phyloP scores from a whole-genome alignment of 2,113 vertebrate species.

The Dipodomys spectabilis region DNA sequence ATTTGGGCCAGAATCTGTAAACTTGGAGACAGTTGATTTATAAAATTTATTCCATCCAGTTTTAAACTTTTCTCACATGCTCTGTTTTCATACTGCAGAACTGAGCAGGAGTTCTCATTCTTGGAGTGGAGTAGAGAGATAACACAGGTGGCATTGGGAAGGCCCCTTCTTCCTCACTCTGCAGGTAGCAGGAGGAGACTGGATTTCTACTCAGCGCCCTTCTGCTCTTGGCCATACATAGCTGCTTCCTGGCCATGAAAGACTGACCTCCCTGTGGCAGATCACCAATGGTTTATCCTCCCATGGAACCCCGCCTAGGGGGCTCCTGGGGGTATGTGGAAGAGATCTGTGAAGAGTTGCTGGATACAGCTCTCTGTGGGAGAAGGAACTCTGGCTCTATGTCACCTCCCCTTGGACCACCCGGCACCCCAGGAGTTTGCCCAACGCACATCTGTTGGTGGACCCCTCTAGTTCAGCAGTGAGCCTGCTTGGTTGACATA shows the following conservation, averaged over 20 bases:
- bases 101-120: not conserved
- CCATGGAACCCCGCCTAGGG: not conserved
- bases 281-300: not conserved
- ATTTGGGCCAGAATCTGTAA: not conserved
- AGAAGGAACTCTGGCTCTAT: not conserved
- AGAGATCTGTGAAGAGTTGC: not conserved
- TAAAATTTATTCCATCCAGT: not conserved
- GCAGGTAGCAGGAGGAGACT: not conserved
- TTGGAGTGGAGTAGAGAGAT: not conserved
- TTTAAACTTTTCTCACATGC: not conserved
- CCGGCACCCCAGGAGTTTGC: not conserved
- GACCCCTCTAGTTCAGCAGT: not conserved
- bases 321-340: not conserved
- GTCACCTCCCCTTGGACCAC: fast-evolving
- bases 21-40: not conserved
- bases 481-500: not conserved
- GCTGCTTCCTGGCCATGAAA: not conserved
- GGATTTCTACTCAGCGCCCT: not conserved
- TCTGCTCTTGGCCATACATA: not conserved
- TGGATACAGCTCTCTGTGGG: not conserved
- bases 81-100: not conserved
- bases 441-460: not conserved
- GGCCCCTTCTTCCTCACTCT: not conserved
- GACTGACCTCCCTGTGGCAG: not conserved
- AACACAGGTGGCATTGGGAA: not conserved